These are phyloP conservation scores for Capitulum mitella DNA, from an alignment of 2,888 invertebrate genomes.

Conservation along the genomic window DNA sequence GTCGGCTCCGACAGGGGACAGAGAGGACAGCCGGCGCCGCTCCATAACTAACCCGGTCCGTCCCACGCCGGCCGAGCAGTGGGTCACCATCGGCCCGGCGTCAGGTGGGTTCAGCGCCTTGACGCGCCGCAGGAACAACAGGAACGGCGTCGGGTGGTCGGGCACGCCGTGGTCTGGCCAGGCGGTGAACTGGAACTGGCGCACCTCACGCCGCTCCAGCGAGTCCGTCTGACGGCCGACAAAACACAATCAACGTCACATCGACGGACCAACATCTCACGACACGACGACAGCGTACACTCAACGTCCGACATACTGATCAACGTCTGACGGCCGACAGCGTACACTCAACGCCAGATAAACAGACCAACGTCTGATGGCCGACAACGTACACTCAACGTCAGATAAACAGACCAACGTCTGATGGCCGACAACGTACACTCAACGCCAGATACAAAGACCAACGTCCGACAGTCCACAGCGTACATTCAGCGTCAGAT, in stretches of 20 bases:
- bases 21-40: too few species aligned
- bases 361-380: too few species aligned
- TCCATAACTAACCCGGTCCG: conserved; percentile 64
- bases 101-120: conserved; percentile 83
- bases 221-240: conserved; percentile 38
- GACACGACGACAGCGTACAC: too few species aligned
- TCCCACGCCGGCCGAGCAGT: conserved; percentile 60
- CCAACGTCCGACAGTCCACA: too few species aligned
- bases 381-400: background rate
- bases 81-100: conserved; percentile 88
- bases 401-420: background rate
- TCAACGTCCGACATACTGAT: conserved; percentile 43
- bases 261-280: too few species aligned
- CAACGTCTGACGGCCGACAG: background rate
- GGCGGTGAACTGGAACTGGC: conserved; percentile 96
- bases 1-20: too few species aligned
- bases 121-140: conserved; percentile 92
- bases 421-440: background rate
- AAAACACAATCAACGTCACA: too few species aligned
- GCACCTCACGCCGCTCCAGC: conserved; percentile 83
- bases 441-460: background rate
- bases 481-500: background rate
- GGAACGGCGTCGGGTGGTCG: conserved; percentile 95
- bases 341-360: conserved; percentile 36
- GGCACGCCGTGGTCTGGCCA: conserved; percentile 99